Evolutionary conservation across 2,888 invertebrate species (phyloP), one percentile per base, ranked within the genome.

Genomic region (Monoplex corrugatus): DNA sequence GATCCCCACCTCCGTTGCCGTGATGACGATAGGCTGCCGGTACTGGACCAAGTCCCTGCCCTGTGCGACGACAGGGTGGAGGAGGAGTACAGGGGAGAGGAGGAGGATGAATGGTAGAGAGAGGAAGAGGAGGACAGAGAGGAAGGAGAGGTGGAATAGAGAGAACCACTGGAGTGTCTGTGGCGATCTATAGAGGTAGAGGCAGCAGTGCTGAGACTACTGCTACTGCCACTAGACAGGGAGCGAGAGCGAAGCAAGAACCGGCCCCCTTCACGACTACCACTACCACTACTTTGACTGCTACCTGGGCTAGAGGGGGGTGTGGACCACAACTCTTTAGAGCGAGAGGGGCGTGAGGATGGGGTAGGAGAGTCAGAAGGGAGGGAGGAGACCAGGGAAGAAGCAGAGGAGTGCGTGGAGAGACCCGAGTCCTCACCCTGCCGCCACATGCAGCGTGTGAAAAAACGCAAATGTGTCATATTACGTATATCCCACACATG

Each of bases 1-100:
- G 88, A 88, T n/a, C 88, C 83, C 88, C 88, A 88, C 32, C 88
- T 82, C 43, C 88, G 83, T n/a, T 82, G 82, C 68, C 63, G 88
- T 23, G 87, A 35, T 45, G 50, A 82, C 35, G 38, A n/a, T 10
- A 80, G 43, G 43, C 78, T 80, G 43, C 78, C 78, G 10, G 40
- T 32, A 40, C 83, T 68, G 38, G 83, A n/a, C 86, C 40, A 86
- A 28, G 78, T 80, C 3, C 40, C 40, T 16, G 40, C 32, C 23
- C 40, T 32, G 5, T 10, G 0, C 0, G 40, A 43, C 82, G 82
- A 50, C 44, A 78, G 50, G 57, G 57, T 38, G 57, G 84, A 57
- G 57, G 84, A 84, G 72, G 87, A 50, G 43, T 80, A 80, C 23
- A 80, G 78, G 28, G 78, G 43, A 19, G 78, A 80, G 78, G 78